Conservation (phyloP, 2,113 vertebrate genomes). For the Canis aureus region DNA sequence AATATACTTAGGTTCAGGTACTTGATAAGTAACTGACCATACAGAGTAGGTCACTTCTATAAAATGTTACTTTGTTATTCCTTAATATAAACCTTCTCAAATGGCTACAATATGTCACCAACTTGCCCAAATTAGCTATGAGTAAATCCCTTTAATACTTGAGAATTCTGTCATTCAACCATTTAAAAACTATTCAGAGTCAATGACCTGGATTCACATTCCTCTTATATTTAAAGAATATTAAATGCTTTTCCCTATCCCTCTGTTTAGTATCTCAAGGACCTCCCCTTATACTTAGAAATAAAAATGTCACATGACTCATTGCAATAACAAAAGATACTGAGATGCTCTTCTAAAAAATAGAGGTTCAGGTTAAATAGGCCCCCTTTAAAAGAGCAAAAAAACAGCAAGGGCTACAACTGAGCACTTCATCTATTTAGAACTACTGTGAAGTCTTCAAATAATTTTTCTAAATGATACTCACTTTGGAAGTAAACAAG, state of each 20-base stretch:
- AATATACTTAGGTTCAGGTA: background rate
- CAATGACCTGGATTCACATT: background rate
- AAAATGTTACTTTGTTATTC: background rate
- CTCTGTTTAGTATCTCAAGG: background rate
- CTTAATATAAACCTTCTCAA: background rate
- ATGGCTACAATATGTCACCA: background rate
- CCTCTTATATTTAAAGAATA: background rate
- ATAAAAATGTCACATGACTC: background rate
- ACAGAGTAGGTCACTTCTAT: background rate
- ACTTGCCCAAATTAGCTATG: background rate
- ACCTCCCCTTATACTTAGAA: background rate
- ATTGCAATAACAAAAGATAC: background rate
- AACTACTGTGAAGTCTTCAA: background rate
- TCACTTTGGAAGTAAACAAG: slow-evolving; percentile 42
- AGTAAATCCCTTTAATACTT: background rate
- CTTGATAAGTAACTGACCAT: background rate
- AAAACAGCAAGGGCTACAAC: background rate
- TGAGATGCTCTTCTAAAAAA: background rate
- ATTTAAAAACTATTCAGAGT: slow-evolving; percentile 17
- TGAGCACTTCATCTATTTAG: background rate
- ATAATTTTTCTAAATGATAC: background rate
- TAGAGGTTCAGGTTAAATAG: background rate
- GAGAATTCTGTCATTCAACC: slow-evolving; percentile 3
- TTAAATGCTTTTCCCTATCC: background rate
- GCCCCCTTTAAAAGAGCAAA: background rate